Evolutionary conservation across 2,113 vertebrate genomes (phyloP), one percentile per base, ranked within the genome.

Genomic region (Brachypodius melanocephalos): DNA sequence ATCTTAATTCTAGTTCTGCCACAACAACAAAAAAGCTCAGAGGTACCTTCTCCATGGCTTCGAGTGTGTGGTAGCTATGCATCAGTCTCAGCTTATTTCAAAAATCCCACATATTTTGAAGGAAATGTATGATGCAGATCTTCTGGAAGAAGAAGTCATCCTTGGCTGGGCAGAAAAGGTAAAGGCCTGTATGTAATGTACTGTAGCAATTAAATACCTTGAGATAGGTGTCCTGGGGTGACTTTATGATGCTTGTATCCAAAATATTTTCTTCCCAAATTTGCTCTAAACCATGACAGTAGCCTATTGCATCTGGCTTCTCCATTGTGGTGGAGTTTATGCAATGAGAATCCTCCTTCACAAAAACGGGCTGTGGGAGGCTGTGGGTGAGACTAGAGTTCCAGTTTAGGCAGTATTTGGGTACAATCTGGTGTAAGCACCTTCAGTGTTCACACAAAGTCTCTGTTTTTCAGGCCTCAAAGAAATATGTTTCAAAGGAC

Each of bases 1-100:
- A 6, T 66, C 9, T 10, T 78, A 8, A 80, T 89, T 93, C 8
- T 91, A 99, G 99, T 99, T 99, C 97, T 99, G 99, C 97, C 98
- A 99, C 97, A 99, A 99, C 97, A 99, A 99, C 97, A 99, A 99
- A 96, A 99, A 99, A 87, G 99, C 99, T 93, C 99, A 99, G 93
- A 98, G 99, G 95, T 99, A 99, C 92, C 98, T 99, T 76, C 95
- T 99, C 92, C 99, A 99, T 71, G 99, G 99, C 10, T 98, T 99
- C 20, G 99, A 99, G 97, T 99, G 99, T 95, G 98, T 99, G 66
- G 99, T 99, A 80, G 99, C 98, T 88, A 98, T 99, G 97, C 98
- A 99, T 97, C 98, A 99, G 95, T 93, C 98, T 76, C 99, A 99
- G 97, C 98, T 99, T 89, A 97, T 99, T 96, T 95, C 98, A 14